A percentile compares a stretch with the other conserved stretches of the same genome.
Evolutionary conservation across 2,113 vertebrate genomes (phyloP).

Genomic region (Cyphomyrus plagiostoma): DNA sequence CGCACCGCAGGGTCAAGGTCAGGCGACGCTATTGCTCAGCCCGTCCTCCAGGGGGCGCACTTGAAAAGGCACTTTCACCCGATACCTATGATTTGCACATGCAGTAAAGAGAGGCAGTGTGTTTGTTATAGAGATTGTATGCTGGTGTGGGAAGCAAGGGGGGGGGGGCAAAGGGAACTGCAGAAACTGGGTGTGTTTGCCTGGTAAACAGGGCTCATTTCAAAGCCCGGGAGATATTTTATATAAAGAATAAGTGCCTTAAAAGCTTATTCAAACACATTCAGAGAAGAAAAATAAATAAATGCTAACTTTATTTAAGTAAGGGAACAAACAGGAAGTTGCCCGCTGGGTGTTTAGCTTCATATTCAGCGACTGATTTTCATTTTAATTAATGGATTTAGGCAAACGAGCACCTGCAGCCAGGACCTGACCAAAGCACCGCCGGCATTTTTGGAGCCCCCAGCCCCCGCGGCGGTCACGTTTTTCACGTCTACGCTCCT

Average conservation of each 20-base stretch:
- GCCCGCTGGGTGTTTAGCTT: slow-evolving; percentile 45
- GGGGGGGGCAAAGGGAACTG: neutral
- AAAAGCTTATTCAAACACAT: slow-evolving; percentile 42
- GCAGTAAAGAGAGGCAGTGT: neutral
- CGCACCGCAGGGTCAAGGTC: neutral
- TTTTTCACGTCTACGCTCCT: neutral
- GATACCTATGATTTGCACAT: neutral
- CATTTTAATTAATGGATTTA: slow-evolving; percentile 53
- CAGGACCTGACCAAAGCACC: slow-evolving; percentile 20
- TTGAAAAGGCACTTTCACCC: neutral
- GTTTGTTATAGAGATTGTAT: neutral
- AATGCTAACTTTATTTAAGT: slow-evolving; percentile 48
- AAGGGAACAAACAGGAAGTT: slow-evolving; percentile 38
- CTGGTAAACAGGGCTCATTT: slow-evolving; percentile 18
- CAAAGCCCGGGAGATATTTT: slow-evolving; percentile 37
- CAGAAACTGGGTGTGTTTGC: no score
- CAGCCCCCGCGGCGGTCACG: neutral
- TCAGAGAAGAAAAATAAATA: slow-evolving; percentile 43
- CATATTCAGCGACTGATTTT: slow-evolving; percentile 42
- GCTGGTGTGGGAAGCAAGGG: neutral
- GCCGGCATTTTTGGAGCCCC: slow-evolving; percentile 1
- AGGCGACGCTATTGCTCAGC: neutral
- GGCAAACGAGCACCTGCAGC: slow-evolving; percentile 29
- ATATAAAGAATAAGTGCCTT: slow-evolving; percentile 32
- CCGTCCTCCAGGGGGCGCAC: neutral